A percentile compares a stretch with the other conserved stretches of the same genome.
Evolutionary conservation across 30 jellyfish, hydroid and myxozoan species (phyloP).

Genomic region (Hydractinia echinata): DNA sequence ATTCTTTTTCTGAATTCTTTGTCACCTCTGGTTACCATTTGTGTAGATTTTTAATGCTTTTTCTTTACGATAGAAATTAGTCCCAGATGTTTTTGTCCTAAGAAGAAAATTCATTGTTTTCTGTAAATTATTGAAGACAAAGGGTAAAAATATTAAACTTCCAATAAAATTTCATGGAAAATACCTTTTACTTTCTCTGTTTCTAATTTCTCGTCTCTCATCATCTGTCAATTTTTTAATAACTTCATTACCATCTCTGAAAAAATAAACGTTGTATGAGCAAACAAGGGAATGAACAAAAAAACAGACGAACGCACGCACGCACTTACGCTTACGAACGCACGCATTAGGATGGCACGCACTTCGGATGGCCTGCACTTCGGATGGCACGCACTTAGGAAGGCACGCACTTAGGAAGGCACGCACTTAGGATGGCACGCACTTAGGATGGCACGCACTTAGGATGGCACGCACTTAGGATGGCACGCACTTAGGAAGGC

Average conservation of each 20-base stretch:
- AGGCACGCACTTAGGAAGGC: background rate
- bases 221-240: constrained; percentile 56
- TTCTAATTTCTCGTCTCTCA: constrained; percentile 48
- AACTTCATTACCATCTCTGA: constrained; percentile 56
- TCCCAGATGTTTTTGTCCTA: background rate
- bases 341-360: background rate
- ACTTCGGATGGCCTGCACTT: too few species aligned
- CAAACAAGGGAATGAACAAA: background rate
- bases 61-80: constrained; percentile 44
- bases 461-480: background rate
- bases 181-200: constrained; percentile 39
- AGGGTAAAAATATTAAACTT: background rate
- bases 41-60: constrained; percentile 68
- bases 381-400: background rate
- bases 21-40: constrained; percentile 25
- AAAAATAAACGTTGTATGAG: background rate
- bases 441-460: background rate
- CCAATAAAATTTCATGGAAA: background rate
- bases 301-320: background rate
- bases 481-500: background rate
- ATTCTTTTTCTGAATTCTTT: background rate
- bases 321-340: background rate
- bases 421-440: background rate
- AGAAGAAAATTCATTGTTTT: background rate
- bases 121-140: background rate